Evolutionary conservation across 2,113 vertebrate genomes (phyloP).

Genomic region (Polyodon spathula): DNA sequence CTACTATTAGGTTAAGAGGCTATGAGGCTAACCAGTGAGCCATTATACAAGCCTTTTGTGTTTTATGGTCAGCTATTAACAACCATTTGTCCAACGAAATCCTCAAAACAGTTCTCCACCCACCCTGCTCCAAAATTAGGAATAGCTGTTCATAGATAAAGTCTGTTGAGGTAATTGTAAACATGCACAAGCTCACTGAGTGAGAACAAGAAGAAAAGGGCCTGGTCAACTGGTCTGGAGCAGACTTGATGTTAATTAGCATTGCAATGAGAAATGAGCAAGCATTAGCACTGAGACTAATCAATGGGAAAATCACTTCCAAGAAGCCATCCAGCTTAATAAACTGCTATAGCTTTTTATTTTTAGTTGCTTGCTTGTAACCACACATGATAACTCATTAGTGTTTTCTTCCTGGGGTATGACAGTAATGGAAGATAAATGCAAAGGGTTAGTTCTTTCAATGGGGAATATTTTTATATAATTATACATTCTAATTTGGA

Average conservation of each 20-base stretch:
- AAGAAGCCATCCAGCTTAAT: conserved; percentile 63
- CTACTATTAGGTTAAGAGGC: no score
- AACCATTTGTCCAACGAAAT: no score
- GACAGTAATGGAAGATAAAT: background rate
- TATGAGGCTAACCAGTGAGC: no score
- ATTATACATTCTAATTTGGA: background rate
- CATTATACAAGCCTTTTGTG: no score
- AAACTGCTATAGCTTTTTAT: conserved; percentile 77
- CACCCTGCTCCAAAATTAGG: no score
- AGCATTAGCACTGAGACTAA: conserved; percentile 87
- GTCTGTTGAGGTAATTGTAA: no score
- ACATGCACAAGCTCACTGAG: no score
- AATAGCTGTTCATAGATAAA: no score
- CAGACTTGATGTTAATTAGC: conserved; percentile 75
- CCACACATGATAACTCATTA: conserved; percentile 31
- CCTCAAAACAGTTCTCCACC: no score
- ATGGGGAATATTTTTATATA: no score
- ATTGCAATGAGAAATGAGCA: conserved; percentile 80
- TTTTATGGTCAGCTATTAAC: no score
- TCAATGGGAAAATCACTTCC: conserved; percentile 92
- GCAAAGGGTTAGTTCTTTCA: no score
- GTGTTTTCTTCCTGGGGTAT: conserved; percentile 20
- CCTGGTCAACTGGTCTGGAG: conserved; percentile 68
- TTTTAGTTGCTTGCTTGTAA: conserved; percentile 54
- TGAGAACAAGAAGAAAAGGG: conserved; percentile 31